phyloP scores from a whole-genome alignment of 2,888 invertebrate species.

The Atethmia centrago region DNA sequence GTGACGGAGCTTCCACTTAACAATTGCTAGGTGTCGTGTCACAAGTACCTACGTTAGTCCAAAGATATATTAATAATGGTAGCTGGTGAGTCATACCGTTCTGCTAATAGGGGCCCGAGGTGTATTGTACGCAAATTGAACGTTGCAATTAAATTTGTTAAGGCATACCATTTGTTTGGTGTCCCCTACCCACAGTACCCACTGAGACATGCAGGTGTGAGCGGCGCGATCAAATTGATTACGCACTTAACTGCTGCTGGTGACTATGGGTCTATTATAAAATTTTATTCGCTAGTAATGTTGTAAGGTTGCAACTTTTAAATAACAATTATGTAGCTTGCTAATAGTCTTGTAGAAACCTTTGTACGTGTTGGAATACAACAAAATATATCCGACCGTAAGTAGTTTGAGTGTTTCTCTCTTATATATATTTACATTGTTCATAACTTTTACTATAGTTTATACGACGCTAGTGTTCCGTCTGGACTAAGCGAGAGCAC shows the following conservation, averaged over 20 bases:
- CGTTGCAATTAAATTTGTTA: constrained; percentile 61
- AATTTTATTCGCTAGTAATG: constrained; percentile 33
- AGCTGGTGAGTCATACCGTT: constrained; percentile 58
- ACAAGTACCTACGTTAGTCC: constrained; percentile 53
- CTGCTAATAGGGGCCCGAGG: constrained; percentile 57
- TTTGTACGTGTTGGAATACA: too few relatives aligned
- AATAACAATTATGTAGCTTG: constrained; percentile 26
- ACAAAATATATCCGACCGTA: too few relatives aligned
- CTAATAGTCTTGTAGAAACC: constrained; percentile 15
- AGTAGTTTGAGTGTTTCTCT: too few relatives aligned
- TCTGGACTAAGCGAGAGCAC: too few relatives aligned
- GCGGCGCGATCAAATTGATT: constrained; percentile 62
- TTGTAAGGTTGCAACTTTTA: constrained; percentile 25
- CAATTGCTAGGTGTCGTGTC: constrained; percentile 62
- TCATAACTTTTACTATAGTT: too few relatives aligned
- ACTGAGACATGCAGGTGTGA: constrained; percentile 62
- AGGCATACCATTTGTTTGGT: constrained; percentile 59
- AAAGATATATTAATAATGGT: constrained; percentile 61
- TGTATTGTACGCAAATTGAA: constrained; percentile 62
- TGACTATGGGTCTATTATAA: constrained; percentile 42
- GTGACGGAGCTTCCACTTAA: constrained; percentile 55
- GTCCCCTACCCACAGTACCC: constrained; percentile 42
- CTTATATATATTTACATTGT: too few relatives aligned
- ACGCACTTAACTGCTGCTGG: constrained; percentile 44
- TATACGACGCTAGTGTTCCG: too few relatives aligned